phyloP scores from a whole-genome alignment of 2,113 vertebrate genomes.

The Cyanoderma ruficeps region DNA sequence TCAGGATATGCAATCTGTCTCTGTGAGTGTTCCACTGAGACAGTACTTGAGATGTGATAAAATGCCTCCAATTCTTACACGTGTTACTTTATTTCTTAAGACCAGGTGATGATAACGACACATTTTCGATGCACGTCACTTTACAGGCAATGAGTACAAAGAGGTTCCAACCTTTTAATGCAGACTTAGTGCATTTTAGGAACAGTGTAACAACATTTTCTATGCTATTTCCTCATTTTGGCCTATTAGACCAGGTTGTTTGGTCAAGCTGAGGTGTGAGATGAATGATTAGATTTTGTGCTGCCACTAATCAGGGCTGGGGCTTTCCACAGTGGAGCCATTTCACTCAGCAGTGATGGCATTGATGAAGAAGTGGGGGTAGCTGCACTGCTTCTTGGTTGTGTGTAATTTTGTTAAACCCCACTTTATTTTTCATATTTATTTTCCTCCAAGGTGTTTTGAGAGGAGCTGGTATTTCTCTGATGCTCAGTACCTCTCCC shows the following conservation, averaged over 20 bases:
- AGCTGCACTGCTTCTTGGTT: not conserved
- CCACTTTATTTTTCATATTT: not conserved
- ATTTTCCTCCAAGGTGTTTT: not conserved
- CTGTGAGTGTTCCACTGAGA: constrained; percentile 14
- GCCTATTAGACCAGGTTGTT: not conserved
- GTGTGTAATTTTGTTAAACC: not conserved
- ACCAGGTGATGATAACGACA: not conserved
- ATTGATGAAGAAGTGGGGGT: not conserved
- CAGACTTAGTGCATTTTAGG: not conserved
- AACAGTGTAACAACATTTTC: not conserved
- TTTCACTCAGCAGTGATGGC: not conserved
- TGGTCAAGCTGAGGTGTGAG: not conserved
- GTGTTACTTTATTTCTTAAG: not conserved
- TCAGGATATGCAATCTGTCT: constrained; percentile 64
- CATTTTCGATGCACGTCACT: rapidly evolving
- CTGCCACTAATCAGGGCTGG: not conserved
- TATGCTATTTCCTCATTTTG: not conserved
- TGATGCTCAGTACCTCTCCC: not conserved
- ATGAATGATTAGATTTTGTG: not conserved
- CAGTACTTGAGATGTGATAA: not conserved
- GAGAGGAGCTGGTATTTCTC: not conserved
- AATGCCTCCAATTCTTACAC: not conserved
- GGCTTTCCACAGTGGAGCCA: not conserved
- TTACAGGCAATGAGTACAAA: not conserved
- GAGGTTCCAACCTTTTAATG: not conserved